A percentile compares a stretch with the other conserved stretches of the same genome.
phyloP scores from a whole-genome alignment of 2,888 invertebrate genomes.

The Apantesis nais region DNA sequence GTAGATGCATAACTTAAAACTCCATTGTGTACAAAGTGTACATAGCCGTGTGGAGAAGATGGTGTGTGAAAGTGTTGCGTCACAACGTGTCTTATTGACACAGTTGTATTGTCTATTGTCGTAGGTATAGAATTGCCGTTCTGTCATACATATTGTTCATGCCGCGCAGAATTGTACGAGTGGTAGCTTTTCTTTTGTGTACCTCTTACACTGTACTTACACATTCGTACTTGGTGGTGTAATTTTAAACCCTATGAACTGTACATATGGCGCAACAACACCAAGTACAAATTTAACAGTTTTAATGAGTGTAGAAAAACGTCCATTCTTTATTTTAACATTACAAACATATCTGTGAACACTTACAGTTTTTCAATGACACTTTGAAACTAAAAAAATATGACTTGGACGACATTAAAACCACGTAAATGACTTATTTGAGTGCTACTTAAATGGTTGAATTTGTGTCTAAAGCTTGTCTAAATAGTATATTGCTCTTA shows the following conservation, averaged over 20 bases:
- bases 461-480: too few species aligned
- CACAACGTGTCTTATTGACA: conserved; percentile 17
- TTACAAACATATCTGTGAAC: not conserved
- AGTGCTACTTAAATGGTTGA: not conserved
- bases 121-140: not conserved
- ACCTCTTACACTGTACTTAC: not conserved
- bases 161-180: not conserved
- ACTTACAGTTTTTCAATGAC: not conserved
- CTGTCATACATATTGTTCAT: conserved; percentile 7
- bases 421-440: not conserved
- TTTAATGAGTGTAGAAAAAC: too few species aligned
- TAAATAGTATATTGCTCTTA: not conserved
- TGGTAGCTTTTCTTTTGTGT: not conserved
- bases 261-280: not conserved
- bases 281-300: too few species aligned
- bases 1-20: conserved; percentile 3
- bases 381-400: too few species aligned
- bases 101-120: conserved; percentile 17
- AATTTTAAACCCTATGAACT: not conserved
- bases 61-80: conserved; percentile 20
- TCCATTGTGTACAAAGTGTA: conserved; percentile 7
- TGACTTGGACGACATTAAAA: not conserved
- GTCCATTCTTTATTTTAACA: too few species aligned
- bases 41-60: conserved; percentile 3
- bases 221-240: not conserved